Conservation (phyloP, 2,113 vertebrate genomes). For the Micronycteris hirsuta region DNA sequence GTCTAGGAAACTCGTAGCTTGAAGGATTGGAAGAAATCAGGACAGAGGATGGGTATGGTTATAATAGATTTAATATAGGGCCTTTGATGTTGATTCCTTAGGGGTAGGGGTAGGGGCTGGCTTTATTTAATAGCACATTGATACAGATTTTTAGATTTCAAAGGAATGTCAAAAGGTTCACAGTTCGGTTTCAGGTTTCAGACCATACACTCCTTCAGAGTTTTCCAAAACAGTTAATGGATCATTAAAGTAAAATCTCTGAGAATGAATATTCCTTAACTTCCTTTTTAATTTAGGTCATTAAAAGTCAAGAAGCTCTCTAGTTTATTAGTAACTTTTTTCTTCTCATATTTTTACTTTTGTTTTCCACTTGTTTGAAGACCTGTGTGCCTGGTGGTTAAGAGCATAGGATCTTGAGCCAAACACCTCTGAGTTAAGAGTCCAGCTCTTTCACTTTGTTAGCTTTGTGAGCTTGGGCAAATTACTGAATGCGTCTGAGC, state of each 20-base stretch:
- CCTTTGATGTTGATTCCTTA: slow-evolving; percentile 7
- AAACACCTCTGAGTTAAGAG: neutral
- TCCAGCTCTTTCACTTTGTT: neutral
- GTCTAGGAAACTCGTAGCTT: neutral
- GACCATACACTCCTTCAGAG: neutral
- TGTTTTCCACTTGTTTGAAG: slow-evolving; percentile 26
- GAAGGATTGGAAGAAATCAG: slow-evolving; percentile 31
- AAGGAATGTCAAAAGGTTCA: neutral
- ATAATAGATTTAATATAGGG: neutral
- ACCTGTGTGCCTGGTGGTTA: neutral
- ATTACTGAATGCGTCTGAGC: neutral
- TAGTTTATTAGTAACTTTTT: slow-evolving; percentile 43
- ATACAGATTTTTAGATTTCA: slow-evolving; percentile 37
- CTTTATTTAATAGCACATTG: neutral
- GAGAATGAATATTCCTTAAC: slow-evolving; percentile 32
- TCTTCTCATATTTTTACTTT: slow-evolving; percentile 20
- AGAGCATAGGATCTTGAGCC: neutral
- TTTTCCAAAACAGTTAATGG: slow-evolving; percentile 38
- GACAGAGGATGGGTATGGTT: slow-evolving; percentile 1
- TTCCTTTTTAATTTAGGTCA: slow-evolving; percentile 35
- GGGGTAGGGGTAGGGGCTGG: neutral
- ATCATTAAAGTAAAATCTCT: slow-evolving; percentile 33
- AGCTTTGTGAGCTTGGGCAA: slow-evolving; percentile 16
- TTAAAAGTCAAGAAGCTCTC: slow-evolving; percentile 1
- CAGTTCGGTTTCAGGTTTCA: slow-evolving; percentile 25